These are phyloP conservation scores for Druon quercuslanigerum DNA, from an alignment of 1,140 invertebrate genomes.

Conservation along the genomic window DNA sequence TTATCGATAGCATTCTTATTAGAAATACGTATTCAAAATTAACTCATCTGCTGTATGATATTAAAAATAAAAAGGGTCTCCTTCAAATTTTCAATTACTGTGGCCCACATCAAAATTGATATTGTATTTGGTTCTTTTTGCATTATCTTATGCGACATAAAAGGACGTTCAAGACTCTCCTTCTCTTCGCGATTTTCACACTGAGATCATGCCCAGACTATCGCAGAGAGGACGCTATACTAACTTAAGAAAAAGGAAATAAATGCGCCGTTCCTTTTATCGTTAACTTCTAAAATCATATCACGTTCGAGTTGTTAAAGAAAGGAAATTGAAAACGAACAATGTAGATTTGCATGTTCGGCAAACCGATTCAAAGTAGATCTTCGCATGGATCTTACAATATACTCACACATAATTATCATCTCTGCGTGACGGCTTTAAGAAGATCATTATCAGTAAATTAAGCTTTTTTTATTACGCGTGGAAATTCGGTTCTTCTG, in stretches of 20 bases:
- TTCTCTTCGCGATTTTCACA: slow-evolving; percentile 15
- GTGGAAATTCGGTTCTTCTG: slow-evolving; percentile 55
- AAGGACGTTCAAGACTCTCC: slow-evolving; percentile 12
- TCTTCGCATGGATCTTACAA: slow-evolving; percentile 29
- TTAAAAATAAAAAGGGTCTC: slow-evolving; percentile 69
- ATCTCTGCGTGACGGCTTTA: slow-evolving; percentile 20
- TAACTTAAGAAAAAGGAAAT: slow-evolving; percentile 35
- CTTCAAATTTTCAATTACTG: slow-evolving; percentile 65
- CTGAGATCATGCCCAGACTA: not conserved
- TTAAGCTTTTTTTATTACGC: slow-evolving; percentile 50
- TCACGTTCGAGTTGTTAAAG: slow-evolving; percentile 24
- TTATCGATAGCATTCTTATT: slow-evolving; percentile 47
- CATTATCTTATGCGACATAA: slow-evolving; percentile 37
- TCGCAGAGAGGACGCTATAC: slow-evolving; percentile 29
- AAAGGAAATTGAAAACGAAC: slow-evolving; percentile 19
- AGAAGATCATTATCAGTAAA: slow-evolving; percentile 51
- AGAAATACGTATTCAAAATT: slow-evolving; percentile 64
- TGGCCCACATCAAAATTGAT: slow-evolving; percentile 67
- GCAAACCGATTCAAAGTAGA: slow-evolving; percentile 19
- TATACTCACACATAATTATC: slow-evolving; percentile 28
- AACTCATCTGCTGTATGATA: slow-evolving; percentile 62
- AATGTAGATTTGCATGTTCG: slow-evolving; percentile 24
- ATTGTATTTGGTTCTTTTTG: slow-evolving; percentile 62
- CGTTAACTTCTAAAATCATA: slow-evolving; percentile 28
- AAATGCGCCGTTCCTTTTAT: slow-evolving; percentile 36